Percentiles rank a stretch among this genome's conserved stretches.
Conservation (phyloP, 2,797 vertebrate genomes). For the Thalassophryne amazonica region DNA sequence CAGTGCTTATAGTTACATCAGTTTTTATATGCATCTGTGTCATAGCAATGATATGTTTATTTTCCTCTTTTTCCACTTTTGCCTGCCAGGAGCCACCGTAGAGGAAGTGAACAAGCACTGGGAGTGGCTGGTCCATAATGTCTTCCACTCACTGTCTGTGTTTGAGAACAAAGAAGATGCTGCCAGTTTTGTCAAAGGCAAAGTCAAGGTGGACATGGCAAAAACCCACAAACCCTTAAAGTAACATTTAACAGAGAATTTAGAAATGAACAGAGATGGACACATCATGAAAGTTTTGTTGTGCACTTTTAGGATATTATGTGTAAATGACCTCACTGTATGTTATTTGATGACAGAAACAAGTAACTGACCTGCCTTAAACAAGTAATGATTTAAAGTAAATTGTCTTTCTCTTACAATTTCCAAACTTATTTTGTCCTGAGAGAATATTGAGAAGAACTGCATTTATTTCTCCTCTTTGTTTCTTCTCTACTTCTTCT, state of each 20-base stretch:
- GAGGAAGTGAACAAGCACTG: constrained; percentile 94
- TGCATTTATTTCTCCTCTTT: no score
- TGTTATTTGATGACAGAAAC: not conserved
- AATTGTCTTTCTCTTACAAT: no score
- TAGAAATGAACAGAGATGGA: no score
- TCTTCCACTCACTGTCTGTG: constrained; percentile 91
- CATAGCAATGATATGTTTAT: not conserved
- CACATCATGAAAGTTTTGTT: no score
- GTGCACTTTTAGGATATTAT: no score
- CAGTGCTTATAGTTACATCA: no score
- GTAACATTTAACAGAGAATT: no score
- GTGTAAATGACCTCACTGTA: not conserved
- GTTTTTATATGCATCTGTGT: no score
- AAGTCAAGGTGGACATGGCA: constrained; percentile 84
- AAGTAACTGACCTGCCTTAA: not conserved
- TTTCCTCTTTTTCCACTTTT: not conserved
- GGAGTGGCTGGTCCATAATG: constrained; percentile 94
- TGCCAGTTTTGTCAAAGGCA: constrained; percentile 91
- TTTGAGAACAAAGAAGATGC: constrained; percentile 97
- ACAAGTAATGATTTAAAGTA: not conserved
- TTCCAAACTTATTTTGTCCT: no score
- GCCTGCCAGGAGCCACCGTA: constrained; percentile 82
- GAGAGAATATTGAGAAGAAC: no score
- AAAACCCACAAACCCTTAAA: no score
- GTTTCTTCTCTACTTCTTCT: not conserved